Conservation (phyloP, 2,797 vertebrate species). For the Parotocinclus haroldoi region DNA sequence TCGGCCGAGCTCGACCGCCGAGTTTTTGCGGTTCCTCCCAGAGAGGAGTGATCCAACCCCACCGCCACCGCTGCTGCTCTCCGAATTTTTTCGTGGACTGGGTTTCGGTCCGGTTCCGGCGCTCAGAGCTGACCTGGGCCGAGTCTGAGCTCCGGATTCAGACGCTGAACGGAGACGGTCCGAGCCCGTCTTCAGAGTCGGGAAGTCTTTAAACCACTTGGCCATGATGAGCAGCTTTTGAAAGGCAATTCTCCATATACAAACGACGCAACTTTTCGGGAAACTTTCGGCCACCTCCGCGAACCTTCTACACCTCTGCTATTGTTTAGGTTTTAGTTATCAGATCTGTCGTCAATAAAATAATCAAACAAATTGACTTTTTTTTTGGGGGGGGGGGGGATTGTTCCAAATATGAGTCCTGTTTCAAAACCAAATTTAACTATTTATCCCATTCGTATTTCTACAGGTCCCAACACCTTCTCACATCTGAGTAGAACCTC, state of each 20-base stretch:
- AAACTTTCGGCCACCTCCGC: constrained; percentile 9
- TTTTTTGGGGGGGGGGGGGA: constrained; percentile 39
- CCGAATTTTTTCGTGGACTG: constrained; percentile 71
- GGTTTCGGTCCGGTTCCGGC: constrained; percentile 69
- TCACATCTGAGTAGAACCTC: constrained; percentile 32
- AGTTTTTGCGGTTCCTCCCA: constrained; percentile 86
- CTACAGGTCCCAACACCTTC: constrained; percentile 4
- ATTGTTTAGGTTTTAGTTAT: too few species aligned
- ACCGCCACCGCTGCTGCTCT: constrained; percentile 41
- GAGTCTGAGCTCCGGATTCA: constrained; percentile 73
- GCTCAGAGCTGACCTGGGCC: constrained; percentile 63
- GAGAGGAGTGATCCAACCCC: constrained; percentile 62
- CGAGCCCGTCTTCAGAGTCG: constrained; percentile 84
- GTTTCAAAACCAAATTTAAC: constrained; percentile 27
- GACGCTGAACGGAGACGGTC: constrained; percentile 80
- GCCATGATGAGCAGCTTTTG: constrained; percentile 71
- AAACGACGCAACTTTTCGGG: constrained; percentile 13
- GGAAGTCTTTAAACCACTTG: constrained; percentile 97
- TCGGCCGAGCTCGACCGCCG: constrained; percentile 73
- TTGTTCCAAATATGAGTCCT: constrained; percentile 25
- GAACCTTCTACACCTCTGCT: background rate
- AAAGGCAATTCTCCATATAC: constrained; percentile 44
- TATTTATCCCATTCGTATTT: constrained; percentile 55
- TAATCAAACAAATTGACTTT: background rate
- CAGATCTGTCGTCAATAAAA: background rate